These are phyloP conservation scores for Cephus spinipes DNA, from an alignment of 2,888 invertebrate species.

Conservation along the genomic window DNA sequence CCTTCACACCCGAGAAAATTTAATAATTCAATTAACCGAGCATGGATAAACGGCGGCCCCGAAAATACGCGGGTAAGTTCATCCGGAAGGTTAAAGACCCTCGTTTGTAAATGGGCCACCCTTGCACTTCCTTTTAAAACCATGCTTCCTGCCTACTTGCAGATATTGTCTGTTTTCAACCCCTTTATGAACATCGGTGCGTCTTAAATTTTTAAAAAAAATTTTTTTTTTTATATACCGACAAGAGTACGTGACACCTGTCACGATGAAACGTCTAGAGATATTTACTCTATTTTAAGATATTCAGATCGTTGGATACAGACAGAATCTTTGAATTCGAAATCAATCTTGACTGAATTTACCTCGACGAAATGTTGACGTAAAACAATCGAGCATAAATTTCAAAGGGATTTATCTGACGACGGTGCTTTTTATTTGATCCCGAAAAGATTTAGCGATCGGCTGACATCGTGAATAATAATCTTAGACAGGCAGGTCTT, in stretches of 20 bases:
- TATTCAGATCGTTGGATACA: background rate
- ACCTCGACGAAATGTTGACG: background rate
- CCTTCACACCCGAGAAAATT: slow-evolving; percentile 60
- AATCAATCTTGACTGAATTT: background rate
- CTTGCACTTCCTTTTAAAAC: background rate
- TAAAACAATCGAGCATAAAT: background rate
- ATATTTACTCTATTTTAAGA: background rate
- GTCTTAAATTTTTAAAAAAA: background rate
- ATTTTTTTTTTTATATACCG: background rate
- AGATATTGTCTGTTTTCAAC: background rate
- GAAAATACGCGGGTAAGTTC: background rate
- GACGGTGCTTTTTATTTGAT: background rate
- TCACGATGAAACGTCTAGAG: background rate
- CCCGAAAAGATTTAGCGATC: background rate
- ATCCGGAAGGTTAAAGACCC: slow-evolving; percentile 2
- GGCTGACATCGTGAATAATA: background rate
- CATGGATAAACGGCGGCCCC: slow-evolving; percentile 30
- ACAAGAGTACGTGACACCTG: background rate
- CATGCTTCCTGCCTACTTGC: background rate
- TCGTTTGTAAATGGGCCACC: background rate
- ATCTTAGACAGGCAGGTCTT: background rate
- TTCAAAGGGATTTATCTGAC: background rate
- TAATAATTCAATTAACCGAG: slow-evolving; percentile 61
- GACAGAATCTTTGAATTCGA: background rate
- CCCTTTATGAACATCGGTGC: background rate